phyloP scores from a whole-genome alignment of 2,797 vertebrate species.

The Cynodonichthys magdalenae region DNA sequence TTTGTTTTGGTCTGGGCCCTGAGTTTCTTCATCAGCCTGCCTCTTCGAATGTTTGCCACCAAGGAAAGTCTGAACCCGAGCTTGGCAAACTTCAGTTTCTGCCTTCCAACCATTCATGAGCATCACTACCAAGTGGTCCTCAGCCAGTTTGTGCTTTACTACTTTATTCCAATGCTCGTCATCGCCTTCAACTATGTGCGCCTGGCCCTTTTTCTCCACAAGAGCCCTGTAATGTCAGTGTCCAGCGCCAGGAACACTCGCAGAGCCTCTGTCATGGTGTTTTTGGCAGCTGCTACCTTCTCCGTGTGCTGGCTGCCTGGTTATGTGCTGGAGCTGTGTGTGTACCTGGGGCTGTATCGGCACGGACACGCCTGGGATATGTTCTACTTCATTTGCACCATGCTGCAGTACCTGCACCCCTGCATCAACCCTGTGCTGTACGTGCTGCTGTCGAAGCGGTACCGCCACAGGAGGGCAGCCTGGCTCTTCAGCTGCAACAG shows the following conservation, averaged over 20 bases:
- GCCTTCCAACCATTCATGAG: conserved; percentile 77
- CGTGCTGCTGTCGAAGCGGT: conserved; percentile 76
- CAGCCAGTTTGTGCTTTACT: conserved; percentile 81
- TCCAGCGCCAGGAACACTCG: conserved; percentile 78
- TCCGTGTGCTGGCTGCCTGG: conserved; percentile 81
- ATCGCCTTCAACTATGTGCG: conserved; percentile 81
- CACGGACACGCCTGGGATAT: conserved; percentile 73
- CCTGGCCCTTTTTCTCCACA: conserved; percentile 79
- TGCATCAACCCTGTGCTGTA: conserved; percentile 78
- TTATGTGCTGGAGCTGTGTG: conserved; percentile 78
- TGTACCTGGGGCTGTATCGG: conserved; percentile 76
- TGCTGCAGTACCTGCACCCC: conserved; percentile 78
- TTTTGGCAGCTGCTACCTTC: conserved; percentile 80
- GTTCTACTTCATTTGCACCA: conserved; percentile 78
- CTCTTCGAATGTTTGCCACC: conserved; percentile 77
- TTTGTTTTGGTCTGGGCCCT: conserved; percentile 77
- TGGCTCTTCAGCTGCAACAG: conserved; percentile 66
- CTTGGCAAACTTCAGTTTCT: conserved; percentile 71
- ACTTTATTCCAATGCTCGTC: conserved; percentile 78
- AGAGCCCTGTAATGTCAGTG: conserved; percentile 78
- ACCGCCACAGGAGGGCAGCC: conserved; percentile 69
- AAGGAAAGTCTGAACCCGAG: conserved; percentile 62
- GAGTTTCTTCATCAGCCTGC: conserved; percentile 81
- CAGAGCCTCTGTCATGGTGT: conserved; percentile 80
- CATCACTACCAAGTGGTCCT: conserved; percentile 81